These are phyloP conservation scores for Clamator glandarius DNA, from an alignment of 2,797 vertebrate species.

Conservation along the genomic window DNA sequence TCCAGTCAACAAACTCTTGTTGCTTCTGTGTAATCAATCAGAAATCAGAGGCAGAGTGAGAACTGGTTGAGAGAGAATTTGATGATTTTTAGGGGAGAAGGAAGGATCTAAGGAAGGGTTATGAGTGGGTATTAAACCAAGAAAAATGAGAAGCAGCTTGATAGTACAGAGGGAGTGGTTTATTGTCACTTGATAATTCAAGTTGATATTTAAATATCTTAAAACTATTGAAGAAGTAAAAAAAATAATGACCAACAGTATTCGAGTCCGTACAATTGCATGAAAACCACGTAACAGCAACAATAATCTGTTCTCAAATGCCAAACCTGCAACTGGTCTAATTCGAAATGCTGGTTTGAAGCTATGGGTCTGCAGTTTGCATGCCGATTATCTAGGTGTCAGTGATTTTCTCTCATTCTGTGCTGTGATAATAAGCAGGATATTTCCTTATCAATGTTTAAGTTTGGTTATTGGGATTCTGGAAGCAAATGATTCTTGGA, in stretches of 20 bases:
- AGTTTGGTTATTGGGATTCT: conserved; percentile 32
- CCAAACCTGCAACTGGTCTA: not conserved
- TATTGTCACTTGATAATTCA: not conserved
- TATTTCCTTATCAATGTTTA: conserved; percentile 1
- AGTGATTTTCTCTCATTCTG: not conserved
- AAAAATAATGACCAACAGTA: not conserved
- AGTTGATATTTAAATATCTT: not conserved
- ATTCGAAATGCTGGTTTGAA: conserved; percentile 1
- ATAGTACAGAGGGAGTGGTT: fast-evolving
- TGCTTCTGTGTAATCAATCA: not conserved
- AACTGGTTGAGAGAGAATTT: not conserved
- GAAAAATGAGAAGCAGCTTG: not conserved
- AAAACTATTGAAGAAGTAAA: not conserved
- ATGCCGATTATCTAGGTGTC: fast-evolving
- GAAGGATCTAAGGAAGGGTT: not conserved
- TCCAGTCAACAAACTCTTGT: fast-evolving
- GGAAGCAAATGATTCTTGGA: not conserved
- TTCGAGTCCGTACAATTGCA: not conserved
- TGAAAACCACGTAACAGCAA: not conserved
- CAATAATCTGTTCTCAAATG: not conserved
- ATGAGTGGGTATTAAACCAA: not conserved
- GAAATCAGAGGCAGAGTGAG: not conserved
- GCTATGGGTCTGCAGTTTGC: not conserved
- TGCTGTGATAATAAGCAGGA: not conserved
- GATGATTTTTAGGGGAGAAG: not conserved